Evolutionary conservation across 2,797 vertebrate genomes (phyloP).

Genomic region (Thunnus albacares): DNA sequence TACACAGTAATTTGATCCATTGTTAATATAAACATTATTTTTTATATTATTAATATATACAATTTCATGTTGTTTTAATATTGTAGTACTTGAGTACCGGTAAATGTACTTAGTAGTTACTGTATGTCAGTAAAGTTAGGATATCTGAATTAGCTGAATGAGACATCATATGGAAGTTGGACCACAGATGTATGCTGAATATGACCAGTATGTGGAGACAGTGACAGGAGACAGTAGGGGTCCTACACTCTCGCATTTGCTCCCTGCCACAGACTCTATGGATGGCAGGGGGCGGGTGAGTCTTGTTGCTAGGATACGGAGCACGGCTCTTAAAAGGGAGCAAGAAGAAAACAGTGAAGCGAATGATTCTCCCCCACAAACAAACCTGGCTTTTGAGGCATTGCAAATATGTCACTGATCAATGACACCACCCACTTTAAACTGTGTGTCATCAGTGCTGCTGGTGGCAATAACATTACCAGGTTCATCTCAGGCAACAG

Average conservation of each 20-base stretch:
- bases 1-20: neutral
- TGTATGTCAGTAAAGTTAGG: neutral
- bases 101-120: too few relatives aligned
- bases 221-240: conserved; percentile 72
- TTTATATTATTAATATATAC: too few relatives aligned
- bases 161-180: neutral
- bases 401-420: conserved; percentile 74
- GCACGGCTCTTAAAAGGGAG: conserved; percentile 77
- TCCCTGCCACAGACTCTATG: conserved; percentile 68
- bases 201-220: conserved; percentile 61
- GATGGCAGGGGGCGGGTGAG: conserved; percentile 63
- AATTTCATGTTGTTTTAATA: too few relatives aligned
- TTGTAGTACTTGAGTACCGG: too few relatives aligned
- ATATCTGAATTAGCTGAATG: neutral
- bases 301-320: conserved; percentile 88
- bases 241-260: conserved; percentile 70
- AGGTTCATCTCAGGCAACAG: conserved; percentile 31
- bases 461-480: conserved; percentile 20
- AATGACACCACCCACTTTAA: conserved; percentile 63
- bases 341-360: conserved; percentile 69
- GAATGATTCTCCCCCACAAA: conserved; percentile 72
- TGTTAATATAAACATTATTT: neutral
- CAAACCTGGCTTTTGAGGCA: conserved; percentile 75
- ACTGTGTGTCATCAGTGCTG: conserved; percentile 29
- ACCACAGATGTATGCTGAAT: conserved; percentile 33